phyloP scores from a whole-genome alignment of 1,140 invertebrate species.

The Lanistes nyassanus region DNA sequence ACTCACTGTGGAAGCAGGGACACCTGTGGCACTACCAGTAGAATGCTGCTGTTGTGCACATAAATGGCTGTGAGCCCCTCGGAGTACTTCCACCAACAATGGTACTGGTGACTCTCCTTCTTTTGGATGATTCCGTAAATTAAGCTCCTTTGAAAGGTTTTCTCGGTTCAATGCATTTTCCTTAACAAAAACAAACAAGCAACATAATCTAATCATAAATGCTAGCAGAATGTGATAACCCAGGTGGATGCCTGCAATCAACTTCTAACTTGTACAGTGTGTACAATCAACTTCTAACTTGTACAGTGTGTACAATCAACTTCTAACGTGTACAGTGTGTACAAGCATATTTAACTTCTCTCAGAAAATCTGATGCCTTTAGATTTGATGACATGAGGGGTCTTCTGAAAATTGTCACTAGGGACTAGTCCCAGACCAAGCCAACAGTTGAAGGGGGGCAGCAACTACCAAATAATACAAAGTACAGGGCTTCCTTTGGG shows the following conservation, averaged over 20 bases:
- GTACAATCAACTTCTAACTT: too few species aligned
- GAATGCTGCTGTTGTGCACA: neutral
- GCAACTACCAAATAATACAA: too few species aligned
- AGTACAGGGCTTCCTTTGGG: too few species aligned
- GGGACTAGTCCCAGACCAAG: too few species aligned
- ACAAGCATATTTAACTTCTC: too few species aligned
- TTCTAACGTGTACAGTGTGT: too few species aligned
- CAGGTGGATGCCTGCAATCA: neutral
- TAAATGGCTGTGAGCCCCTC: neutral
- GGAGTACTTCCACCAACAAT: constrained; percentile 5
- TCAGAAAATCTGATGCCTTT: too few species aligned
- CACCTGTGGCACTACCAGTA: neutral
- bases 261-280: too few species aligned
- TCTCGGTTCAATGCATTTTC: constrained; percentile 12
- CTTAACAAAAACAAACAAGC: neutral
- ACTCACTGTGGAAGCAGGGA: neutral
- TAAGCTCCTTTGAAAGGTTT: constrained; percentile 6
- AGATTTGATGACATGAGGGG: too few species aligned
- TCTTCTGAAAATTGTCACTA: too few species aligned
- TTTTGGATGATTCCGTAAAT: neutral
- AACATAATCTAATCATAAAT: neutral
- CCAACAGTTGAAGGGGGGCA: too few species aligned
- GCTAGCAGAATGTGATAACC: neutral
- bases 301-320: too few species aligned
- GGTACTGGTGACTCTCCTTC: neutral